A percentile compares a stretch with the other conserved stretches of the same genome.
These are phyloP conservation scores for Alauda arvensis DNA, from an alignment of 2,797 vertebrate species.

Conservation along the genomic window DNA sequence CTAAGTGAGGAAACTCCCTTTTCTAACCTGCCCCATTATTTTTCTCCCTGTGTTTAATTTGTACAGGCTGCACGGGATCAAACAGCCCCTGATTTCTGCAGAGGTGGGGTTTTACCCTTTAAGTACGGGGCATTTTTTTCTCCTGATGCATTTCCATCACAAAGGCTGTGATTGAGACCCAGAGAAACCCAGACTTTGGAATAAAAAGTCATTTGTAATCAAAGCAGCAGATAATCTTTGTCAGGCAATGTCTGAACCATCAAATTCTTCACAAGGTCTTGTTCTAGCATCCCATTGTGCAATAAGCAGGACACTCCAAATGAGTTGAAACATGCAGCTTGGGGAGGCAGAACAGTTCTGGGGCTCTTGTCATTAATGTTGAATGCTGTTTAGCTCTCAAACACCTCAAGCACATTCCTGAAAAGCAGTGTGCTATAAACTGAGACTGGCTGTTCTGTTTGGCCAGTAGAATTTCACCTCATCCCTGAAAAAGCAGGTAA, in stretches of 20 bases:
- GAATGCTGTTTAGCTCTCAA: neutral
- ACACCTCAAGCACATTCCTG: neutral
- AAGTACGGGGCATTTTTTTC: neutral
- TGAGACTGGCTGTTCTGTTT: neutral
- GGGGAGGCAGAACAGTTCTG: neutral
- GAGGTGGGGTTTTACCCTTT: neutral
- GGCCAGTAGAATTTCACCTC: neutral
- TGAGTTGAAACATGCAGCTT: neutral
- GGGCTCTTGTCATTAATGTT: neutral
- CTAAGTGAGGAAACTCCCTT: neutral
- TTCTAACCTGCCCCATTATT: neutral
- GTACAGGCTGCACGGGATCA: neutral
- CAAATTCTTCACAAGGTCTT: neutral
- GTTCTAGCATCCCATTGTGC: fast-evolving
- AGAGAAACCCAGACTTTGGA: neutral
- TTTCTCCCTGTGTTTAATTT: neutral
- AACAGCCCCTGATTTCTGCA: neutral
- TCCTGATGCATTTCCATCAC: neutral
- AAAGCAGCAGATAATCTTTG: neutral
- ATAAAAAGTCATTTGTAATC: neutral
- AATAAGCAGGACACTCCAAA: neutral
- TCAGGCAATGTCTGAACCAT: neutral
- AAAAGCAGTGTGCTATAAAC: neutral
- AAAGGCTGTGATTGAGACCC: neutral
- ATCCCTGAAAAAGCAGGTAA: neutral